Evolutionary conservation across 1,140 invertebrate genomes (phyloP).

Genomic region (Leptoteleia sp.): DNA sequence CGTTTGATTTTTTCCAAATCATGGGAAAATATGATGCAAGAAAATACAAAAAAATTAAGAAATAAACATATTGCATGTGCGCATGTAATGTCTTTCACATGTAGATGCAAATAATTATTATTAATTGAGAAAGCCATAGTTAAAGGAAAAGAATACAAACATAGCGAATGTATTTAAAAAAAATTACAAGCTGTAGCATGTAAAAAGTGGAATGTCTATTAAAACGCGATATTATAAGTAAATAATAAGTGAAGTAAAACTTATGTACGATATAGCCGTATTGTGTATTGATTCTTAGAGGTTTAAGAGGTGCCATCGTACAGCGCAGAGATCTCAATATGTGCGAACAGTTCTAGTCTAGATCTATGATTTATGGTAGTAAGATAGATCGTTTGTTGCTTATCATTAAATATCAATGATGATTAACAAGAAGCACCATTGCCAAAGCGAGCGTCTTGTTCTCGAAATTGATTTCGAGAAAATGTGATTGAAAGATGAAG

Average conservation of each 20-base stretch:
- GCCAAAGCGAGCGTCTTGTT: slow-evolving; percentile 50
- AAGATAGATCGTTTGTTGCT: slow-evolving; percentile 61
- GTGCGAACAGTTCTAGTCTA: slow-evolving; percentile 70
- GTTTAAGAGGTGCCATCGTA: slow-evolving; percentile 67
- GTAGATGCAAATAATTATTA: slow-evolving; percentile 61
- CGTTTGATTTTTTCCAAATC: slow-evolving; percentile 1
- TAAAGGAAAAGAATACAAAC: slow-evolving; percentile 33
- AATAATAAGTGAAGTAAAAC: slow-evolving; percentile 65
- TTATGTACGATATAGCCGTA: slow-evolving; percentile 67
- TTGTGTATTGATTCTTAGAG: slow-evolving; percentile 67
- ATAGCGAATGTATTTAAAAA: slow-evolving; percentile 64
- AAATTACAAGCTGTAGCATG: slow-evolving; percentile 66
- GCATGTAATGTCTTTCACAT: slow-evolving; percentile 58
- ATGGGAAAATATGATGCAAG: slow-evolving; percentile 1
- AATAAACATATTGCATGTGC: slow-evolving; percentile 35
- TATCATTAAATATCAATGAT: slow-evolving; percentile 54
- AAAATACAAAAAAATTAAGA: slow-evolving; percentile 11
- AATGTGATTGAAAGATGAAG: too few species aligned
- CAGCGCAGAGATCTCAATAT: slow-evolving; percentile 69
- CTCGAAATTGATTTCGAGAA: slow-evolving; percentile 22
- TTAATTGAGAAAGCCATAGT: slow-evolving; percentile 54
- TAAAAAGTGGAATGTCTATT: slow-evolving; percentile 69
- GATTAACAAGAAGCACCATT: slow-evolving; percentile 56
- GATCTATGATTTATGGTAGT: slow-evolving; percentile 68
- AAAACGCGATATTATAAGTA: slow-evolving; percentile 67